A percentile compares a stretch with the other conserved stretches of the same genome.
phyloP scores from a whole-genome alignment of 2,888 invertebrate species.

The Eilema caniola region DNA sequence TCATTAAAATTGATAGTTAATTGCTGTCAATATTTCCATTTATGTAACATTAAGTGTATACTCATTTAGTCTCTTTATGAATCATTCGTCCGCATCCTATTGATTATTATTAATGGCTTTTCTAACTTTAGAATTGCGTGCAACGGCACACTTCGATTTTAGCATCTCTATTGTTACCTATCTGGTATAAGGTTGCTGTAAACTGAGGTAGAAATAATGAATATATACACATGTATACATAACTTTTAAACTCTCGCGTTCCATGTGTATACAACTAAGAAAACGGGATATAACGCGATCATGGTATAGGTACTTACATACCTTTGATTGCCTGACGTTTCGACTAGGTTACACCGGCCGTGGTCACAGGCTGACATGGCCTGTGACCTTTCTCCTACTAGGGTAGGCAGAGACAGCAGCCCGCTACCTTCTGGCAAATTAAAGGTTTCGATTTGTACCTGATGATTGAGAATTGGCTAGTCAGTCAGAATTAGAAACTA shows the following conservation, averaged over 20 bases:
- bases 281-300: too few relatives aligned
- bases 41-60: background rate
- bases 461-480: too few relatives aligned
- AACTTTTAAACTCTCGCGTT: too few relatives aligned
- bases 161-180: constrained; percentile 29
- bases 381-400: background rate
- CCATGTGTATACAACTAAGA: too few relatives aligned
- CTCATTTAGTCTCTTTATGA: constrained; percentile 35
- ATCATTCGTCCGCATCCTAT: constrained; percentile 34
- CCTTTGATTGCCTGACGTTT: too few relatives aligned
- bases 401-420: background rate
- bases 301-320: too few relatives aligned
- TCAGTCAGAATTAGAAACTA: too few relatives aligned
- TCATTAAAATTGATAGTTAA: background rate
- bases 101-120: constrained; percentile 46
- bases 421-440: background rate
- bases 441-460: too few relatives aligned
- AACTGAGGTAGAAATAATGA: constrained; percentile 5
- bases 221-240: too few relatives aligned
- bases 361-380: background rate
- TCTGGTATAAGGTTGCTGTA: constrained; percentile 13
- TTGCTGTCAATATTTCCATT: background rate
- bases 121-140: constrained; percentile 31
- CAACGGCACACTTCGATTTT: constrained; percentile 25
- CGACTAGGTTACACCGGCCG: too few relatives aligned